Evolutionary conservation across 2,113 vertebrate genomes (phyloP).

Genomic region (Loxodonta africana): DNA sequence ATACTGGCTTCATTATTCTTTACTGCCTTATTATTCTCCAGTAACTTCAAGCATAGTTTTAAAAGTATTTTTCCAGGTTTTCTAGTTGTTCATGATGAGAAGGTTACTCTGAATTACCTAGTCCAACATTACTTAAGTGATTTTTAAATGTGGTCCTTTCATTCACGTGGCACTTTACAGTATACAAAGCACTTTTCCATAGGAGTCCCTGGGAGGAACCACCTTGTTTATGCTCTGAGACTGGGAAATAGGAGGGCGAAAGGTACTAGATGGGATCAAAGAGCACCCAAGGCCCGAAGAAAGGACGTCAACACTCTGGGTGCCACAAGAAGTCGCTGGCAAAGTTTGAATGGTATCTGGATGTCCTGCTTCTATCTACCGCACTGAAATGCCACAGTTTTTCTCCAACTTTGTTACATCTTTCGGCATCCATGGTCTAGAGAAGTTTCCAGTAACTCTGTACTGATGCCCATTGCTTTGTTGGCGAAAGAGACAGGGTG

Average conservation of each 20-base stretch:
- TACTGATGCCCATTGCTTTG: neutral
- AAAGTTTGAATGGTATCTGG: neutral
- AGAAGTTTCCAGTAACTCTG: neutral
- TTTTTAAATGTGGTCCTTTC: slow-evolving; percentile 36
- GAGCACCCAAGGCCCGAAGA: neutral
- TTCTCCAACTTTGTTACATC: neutral
- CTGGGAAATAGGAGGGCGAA: neutral
- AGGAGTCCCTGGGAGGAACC: neutral
- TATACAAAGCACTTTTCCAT: neutral
- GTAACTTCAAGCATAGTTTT: neutral
- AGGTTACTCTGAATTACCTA: neutral
- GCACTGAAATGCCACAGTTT: neutral
- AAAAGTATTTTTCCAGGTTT: neutral
- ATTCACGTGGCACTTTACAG: neutral
- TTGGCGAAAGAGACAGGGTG: neutral
- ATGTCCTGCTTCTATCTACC: neutral
- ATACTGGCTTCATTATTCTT: neutral
- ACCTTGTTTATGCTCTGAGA: neutral
- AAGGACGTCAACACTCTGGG: neutral
- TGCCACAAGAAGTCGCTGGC: neutral
- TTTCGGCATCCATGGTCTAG: neutral
- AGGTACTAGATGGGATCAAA: neutral
- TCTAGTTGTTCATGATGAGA: neutral
- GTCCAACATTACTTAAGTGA: neutral
- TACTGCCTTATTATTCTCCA: neutral